phyloP scores from a whole-genome alignment of 2,797 vertebrate genomes.

The Synanceia verrucosa region DNA sequence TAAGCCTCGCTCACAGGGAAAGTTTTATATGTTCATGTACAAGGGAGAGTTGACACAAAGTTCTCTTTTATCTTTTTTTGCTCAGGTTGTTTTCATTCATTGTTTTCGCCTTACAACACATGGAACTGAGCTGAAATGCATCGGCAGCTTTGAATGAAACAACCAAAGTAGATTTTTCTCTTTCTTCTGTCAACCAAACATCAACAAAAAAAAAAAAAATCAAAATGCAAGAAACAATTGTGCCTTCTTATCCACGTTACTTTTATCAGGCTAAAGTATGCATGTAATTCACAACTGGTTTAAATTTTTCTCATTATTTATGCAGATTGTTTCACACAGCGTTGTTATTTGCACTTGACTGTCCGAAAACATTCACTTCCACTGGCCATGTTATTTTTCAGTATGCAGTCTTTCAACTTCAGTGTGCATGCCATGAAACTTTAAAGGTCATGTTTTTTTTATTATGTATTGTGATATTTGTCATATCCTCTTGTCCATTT shows the following conservation, averaged over 20 bases:
- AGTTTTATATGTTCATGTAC: neutral
- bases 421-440: neutral
- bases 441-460: neutral
- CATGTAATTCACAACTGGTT: neutral
- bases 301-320: constrained; percentile 1
- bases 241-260: constrained; percentile 59
- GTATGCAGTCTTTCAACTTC: neutral
- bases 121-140: constrained; percentile 19
- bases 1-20: neutral
- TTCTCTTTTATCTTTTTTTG: neutral
- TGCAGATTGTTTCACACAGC: neutral
- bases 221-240: constrained; percentile 46
- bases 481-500: neutral
- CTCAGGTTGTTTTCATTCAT: constrained; percentile 18
- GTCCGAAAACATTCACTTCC: neutral
- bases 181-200: neutral
- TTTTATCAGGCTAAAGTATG: neutral
- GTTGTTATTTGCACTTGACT: neutral
- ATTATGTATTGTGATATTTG: neutral
- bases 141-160: constrained; percentile 25
- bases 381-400: neutral
- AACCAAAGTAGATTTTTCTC: constrained; percentile 37
- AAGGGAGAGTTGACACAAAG: neutral
- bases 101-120: neutral
- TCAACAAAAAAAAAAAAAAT: neutral